These are phyloP conservation scores for Clarias laeviceps DNA, from an alignment of 2,797 vertebrate genomes.

Conservation along the genomic window DNA sequence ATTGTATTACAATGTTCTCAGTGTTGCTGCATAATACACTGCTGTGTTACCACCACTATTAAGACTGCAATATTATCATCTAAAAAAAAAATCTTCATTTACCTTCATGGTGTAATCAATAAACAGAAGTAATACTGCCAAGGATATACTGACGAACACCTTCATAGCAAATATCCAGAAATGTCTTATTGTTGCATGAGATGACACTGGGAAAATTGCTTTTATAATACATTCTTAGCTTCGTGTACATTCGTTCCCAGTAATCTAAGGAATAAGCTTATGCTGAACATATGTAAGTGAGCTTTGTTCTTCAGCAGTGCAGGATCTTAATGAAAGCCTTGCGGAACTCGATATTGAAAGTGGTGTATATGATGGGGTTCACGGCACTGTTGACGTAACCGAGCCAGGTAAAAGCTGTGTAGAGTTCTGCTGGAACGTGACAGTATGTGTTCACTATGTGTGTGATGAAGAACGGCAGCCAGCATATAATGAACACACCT, in stretches of 20 bases:
- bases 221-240: constrained; percentile 46
- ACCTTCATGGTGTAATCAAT: not conserved
- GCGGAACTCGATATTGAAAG: constrained; percentile 97
- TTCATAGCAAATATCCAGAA: constrained; percentile 18
- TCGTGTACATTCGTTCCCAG: constrained; percentile 33
- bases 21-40: constrained; percentile 17
- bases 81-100: not conserved
- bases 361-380: constrained; percentile 99
- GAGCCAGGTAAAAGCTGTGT: constrained; percentile 97
- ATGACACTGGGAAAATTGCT: constrained; percentile 21
- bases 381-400: constrained; percentile 98
- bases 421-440: constrained; percentile 88
- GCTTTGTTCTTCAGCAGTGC: constrained; percentile 79
- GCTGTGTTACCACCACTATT: constrained; percentile 16
- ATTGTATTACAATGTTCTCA: not conserved
- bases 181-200: constrained; percentile 10
- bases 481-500: constrained; percentile 99
- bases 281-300: constrained; percentile 15
- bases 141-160: constrained; percentile 16
- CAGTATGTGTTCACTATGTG: constrained; percentile 98
- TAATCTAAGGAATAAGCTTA: not conserved
- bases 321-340: constrained; percentile 99
- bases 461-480: constrained; percentile 99
- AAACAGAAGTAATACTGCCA: constrained; percentile 40
- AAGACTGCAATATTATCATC: constrained; percentile 13